These are phyloP conservation scores for Synaphobranchus kaupii DNA, from an alignment of 2,797 vertebrate species.

Conservation along the genomic window DNA sequence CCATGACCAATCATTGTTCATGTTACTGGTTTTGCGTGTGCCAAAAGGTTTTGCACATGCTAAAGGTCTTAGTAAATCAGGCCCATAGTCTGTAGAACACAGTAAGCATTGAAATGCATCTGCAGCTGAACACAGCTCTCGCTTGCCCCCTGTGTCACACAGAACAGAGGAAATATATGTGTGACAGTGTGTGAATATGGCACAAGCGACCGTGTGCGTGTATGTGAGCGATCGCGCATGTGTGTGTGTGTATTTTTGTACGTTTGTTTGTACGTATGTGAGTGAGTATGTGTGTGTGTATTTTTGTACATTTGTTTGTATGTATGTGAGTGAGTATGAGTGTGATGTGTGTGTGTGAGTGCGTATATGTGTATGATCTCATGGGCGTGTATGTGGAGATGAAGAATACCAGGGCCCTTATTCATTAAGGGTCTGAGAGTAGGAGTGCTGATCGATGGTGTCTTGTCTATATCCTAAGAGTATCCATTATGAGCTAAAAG, in stretches of 20 bases:
- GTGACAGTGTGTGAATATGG: not conserved
- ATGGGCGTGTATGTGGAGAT: not conserved
- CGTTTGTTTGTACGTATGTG: conserved; percentile 3
- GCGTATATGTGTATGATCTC: not conserved
- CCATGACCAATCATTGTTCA: too few relatives aligned
- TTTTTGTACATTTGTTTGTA: not conserved
- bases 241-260: not conserved
- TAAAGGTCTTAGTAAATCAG: too few relatives aligned
- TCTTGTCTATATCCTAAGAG: not conserved
- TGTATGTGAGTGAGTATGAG: not conserved
- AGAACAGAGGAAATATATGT: not conserved
- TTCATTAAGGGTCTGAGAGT: too few relatives aligned
- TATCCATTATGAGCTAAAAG: not conserved
- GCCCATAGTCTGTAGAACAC: not conserved
- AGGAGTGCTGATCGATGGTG: not conserved
- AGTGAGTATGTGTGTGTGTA: conserved; percentile 27
- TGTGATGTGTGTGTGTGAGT: conserved; percentile 19
- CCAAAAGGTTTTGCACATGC: too few relatives aligned
- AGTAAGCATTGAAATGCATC: not conserved
- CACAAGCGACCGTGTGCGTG: not conserved
- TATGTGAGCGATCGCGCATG: too few relatives aligned
- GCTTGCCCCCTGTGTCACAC: not conserved
- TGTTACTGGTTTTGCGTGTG: too few relatives aligned
- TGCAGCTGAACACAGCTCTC: not conserved
- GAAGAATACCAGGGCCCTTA: not conserved